These are phyloP conservation scores for Allophyes oxyacanthae DNA, from an alignment of 2,888 invertebrate species.

Conservation along the genomic window DNA sequence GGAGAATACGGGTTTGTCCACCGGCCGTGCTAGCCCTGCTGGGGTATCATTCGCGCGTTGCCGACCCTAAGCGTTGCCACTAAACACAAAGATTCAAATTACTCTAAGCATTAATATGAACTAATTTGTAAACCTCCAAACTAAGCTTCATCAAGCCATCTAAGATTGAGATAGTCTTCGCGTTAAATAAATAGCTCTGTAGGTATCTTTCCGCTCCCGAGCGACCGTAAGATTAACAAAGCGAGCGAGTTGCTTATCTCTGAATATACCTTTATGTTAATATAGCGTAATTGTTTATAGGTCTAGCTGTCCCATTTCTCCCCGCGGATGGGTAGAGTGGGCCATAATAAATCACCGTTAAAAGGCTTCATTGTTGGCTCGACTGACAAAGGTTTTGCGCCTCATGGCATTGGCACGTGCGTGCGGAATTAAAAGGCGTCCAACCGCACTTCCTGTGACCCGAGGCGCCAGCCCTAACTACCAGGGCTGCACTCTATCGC, in stretches of 20 bases:
- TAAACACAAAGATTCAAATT: constrained; percentile 24
- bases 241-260: constrained; percentile 53
- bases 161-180: constrained; percentile 42
- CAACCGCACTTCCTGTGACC: constrained; percentile 61
- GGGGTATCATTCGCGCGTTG: too few species aligned
- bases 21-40: too few species aligned
- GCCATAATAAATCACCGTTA: constrained; percentile 75
- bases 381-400: constrained; percentile 71
- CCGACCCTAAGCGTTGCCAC: too few species aligned
- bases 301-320: constrained; percentile 46
- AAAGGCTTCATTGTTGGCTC: constrained; percentile 74
- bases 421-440: constrained; percentile 68
- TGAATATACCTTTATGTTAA: constrained; percentile 64
- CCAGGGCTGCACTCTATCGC: constrained; percentile 37
- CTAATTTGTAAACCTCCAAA: constrained; percentile 39
- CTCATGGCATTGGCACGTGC: constrained; percentile 66
- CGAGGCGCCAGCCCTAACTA: constrained; percentile 22
- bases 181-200: constrained; percentile 43
- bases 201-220: constrained; percentile 32
- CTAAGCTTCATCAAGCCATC: constrained; percentile 40
- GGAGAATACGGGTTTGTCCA: too few species aligned
- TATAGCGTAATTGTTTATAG: constrained; percentile 68
- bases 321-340: constrained; percentile 38
- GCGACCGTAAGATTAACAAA: constrained; percentile 49
- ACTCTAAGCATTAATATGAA: constrained; percentile 31